Percentiles rank a stretch among this genome's conserved stretches.
Evolutionary conservation across 2,113 vertebrate genomes (phyloP).

Genomic region (Etheostoma cragini): DNA sequence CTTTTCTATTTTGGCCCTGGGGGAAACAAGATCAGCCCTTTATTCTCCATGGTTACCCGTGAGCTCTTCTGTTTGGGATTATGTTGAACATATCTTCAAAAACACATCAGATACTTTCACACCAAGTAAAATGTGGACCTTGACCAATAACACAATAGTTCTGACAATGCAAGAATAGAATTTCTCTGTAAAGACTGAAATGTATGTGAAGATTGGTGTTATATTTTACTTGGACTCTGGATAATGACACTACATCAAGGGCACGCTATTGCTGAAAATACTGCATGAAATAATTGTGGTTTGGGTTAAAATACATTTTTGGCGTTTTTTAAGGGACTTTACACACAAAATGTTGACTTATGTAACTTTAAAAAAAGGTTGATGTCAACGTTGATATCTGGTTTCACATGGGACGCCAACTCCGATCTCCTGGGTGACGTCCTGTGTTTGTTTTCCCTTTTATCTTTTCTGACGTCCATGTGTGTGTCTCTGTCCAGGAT

Average conservation of each 20-base stretch:
- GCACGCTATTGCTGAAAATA: not conserved
- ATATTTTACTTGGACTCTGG: not conserved
- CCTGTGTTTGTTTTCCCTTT: not conserved
- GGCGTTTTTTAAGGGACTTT: too few species aligned
- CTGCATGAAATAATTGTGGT: not conserved
- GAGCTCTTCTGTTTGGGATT: not conserved
- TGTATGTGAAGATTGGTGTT: not conserved
- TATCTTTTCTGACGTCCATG: not conserved
- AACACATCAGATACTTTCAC: not conserved
- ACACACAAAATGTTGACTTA: too few species aligned
- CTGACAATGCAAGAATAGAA: too few species aligned
- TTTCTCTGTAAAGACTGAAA: not conserved
- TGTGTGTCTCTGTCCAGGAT: slow-evolving; percentile 80
- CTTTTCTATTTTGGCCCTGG: not conserved
- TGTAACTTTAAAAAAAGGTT: too few species aligned
- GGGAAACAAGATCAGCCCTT: not conserved
- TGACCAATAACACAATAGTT: not conserved
- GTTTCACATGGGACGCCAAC: too few species aligned
- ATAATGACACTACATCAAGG: not conserved
- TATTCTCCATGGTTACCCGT: not conserved
- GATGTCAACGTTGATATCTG: too few species aligned
- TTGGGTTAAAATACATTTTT: too few species aligned
- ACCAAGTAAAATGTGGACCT: not conserved
- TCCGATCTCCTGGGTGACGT: too few species aligned
- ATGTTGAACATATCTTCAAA: not conserved